Conservation (phyloP, 2,888 invertebrate genomes). For the Vannuccia rotundouncinata region DNA sequence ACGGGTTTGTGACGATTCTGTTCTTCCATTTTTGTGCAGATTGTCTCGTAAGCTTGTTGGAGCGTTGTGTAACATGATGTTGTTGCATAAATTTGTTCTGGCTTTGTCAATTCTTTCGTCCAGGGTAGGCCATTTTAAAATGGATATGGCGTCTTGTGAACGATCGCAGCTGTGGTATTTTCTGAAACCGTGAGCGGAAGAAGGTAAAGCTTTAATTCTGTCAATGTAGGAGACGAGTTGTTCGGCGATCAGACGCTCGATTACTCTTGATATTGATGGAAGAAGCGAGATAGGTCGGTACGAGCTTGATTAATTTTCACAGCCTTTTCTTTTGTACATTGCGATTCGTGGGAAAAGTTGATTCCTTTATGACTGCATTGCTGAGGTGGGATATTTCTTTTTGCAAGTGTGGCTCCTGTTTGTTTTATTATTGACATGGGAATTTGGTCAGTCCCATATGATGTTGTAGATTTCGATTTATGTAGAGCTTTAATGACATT, state of each 20-base stretch:
- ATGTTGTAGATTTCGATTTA: conserved; percentile 20
- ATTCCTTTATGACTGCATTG: conserved; percentile 2
- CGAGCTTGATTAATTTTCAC: conserved; percentile 7
- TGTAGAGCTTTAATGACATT: not conserved
- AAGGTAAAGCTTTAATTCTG: no score
- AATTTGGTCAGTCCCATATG: conserved; percentile 17
- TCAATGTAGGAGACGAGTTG: conserved; percentile 12
- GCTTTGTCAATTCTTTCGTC: conserved; percentile 18
- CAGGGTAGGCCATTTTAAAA: conserved; percentile 26
- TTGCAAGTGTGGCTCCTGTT: not conserved
- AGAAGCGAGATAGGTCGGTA: not conserved
- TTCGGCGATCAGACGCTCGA: conserved; percentile 17
- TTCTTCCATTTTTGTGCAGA: conserved; percentile 10
- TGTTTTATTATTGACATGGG: conserved; percentile 7
- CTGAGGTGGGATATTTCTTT: conserved; percentile 1
- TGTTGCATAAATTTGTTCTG: not conserved
- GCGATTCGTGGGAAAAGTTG: conserved; percentile 16
- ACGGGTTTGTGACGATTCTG: not conserved
- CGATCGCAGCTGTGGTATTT: conserved; percentile 17
- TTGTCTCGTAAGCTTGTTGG: conserved; percentile 6
- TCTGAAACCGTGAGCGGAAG: conserved; percentile 24
- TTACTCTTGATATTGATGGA: conserved; percentile 4
- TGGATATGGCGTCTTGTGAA: conserved; percentile 10
- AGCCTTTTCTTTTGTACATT: conserved; percentile 15
- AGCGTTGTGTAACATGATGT: not conserved